phyloP scores from a whole-genome alignment of 2,888 invertebrate species.

The Mongoloraphidia duomilia region DNA sequence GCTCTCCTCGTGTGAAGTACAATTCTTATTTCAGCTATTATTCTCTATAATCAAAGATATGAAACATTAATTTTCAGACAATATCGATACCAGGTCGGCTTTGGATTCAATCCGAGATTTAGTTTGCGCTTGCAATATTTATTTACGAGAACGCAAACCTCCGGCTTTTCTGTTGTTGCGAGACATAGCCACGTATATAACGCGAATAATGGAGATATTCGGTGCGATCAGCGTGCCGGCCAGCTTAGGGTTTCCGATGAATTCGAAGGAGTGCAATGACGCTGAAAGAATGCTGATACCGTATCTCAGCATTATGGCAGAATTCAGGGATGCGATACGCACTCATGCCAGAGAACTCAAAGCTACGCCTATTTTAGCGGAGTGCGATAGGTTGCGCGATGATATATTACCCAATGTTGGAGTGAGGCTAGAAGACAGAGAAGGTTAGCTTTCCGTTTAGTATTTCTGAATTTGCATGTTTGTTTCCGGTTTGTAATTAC shows the following conservation, averaged over 20 bases:
- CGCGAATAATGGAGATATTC: conserved; percentile 61
- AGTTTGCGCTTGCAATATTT: conserved; percentile 74
- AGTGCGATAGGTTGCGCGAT: conserved; percentile 84
- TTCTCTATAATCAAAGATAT: too few relatives aligned
- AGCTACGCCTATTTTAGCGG: conserved; percentile 54
- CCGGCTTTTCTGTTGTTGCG: conserved; percentile 50
- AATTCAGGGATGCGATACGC: conserved; percentile 71
- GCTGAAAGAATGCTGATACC: conserved; percentile 75
- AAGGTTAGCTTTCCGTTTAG: conserved; percentile 32
- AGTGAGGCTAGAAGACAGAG: conserved; percentile 85
- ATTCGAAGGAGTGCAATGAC: conserved; percentile 15
- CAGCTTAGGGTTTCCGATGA: conserved; percentile 59
- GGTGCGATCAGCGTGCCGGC: conserved; percentile 55
- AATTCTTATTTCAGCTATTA: too few relatives aligned
- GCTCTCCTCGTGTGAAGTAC: too few relatives aligned
- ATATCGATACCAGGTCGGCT: conserved; percentile 83
- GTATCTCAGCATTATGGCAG: conserved; percentile 69
- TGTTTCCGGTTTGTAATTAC: too few relatives aligned
- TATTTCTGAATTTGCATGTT: too few relatives aligned
- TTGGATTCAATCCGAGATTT: conserved; percentile 75
- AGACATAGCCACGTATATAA: conserved; percentile 72
- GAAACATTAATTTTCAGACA: conserved; percentile 42
- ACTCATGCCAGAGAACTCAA: conserved; percentile 47
- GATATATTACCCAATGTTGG: conserved; percentile 78
- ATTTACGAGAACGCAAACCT: conserved; percentile 49